Conservation (phyloP, 2,797 vertebrate genomes). For the Anguilla megastoma region DNA sequence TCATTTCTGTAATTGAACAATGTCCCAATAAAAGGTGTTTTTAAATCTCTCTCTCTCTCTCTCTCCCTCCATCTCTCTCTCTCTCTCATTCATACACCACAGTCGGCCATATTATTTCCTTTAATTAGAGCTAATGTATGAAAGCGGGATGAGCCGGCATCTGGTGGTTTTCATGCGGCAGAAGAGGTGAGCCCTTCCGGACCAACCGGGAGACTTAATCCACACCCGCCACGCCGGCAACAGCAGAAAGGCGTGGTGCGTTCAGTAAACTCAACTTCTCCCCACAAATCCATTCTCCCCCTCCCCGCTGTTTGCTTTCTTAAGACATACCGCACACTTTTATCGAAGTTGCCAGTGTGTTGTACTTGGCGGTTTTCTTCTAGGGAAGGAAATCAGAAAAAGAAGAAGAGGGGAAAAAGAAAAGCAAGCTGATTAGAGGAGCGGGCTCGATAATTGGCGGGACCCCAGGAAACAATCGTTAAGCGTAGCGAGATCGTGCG, state of each 20-base stretch:
- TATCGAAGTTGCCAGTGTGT: too few species aligned
- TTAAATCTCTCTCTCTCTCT: too few species aligned
- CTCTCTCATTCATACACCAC: slow-evolving; percentile 36
- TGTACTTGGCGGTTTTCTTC: background rate
- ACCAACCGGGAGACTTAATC: background rate
- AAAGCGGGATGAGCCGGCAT: slow-evolving; percentile 47
- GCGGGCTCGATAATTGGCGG: background rate
- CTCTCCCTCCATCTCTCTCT: background rate
- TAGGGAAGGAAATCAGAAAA: background rate
- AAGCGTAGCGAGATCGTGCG: background rate
- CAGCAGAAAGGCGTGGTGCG: background rate
- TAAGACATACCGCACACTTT: too few species aligned
- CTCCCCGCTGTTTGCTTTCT: background rate
- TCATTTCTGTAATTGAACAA: too few species aligned
- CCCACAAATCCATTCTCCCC: background rate
- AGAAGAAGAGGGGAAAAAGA: too few species aligned
- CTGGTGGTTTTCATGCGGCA: slow-evolving; percentile 37
- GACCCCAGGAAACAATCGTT: background rate
- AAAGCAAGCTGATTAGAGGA: background rate
- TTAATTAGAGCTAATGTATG: slow-evolving; percentile 55
- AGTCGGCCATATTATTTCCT: slow-evolving; percentile 32
- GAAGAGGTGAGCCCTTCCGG: background rate
- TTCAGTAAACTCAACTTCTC: background rate
- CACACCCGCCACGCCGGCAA: background rate
- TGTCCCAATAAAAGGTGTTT: too few species aligned